phyloP scores from a whole-genome alignment of 2,888 invertebrate species.

The Ferdinandea cuprea region DNA sequence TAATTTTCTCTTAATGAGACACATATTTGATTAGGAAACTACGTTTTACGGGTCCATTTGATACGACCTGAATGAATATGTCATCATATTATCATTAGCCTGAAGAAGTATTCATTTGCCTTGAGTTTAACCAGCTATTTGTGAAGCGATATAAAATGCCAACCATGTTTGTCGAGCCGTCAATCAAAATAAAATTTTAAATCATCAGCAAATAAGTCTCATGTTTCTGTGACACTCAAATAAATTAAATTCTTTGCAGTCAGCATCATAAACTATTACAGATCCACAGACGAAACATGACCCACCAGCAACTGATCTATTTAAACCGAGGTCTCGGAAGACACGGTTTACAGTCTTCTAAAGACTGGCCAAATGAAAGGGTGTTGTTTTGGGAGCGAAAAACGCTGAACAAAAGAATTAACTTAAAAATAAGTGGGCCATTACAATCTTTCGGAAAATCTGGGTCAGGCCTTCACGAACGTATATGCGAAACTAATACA shows the following conservation, averaged over 20 bases:
- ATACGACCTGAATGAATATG: conserved; percentile 9
- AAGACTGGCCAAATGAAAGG: background rate
- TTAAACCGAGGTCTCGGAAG: background rate
- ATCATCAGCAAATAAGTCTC: background rate
- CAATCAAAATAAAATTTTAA: conserved; percentile 4
- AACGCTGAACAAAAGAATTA: too few relatives aligned
- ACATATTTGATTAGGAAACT: conserved; percentile 18
- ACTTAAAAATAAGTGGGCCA: too few relatives aligned
- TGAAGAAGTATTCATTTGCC: background rate
- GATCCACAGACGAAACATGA: background rate
- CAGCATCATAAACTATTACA: conserved; percentile 8
- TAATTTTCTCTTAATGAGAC: conserved; percentile 20
- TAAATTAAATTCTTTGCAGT: conserved; percentile 8
- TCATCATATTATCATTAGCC: background rate
- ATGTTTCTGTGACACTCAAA: conserved; percentile 2
- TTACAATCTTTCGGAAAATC: too few relatives aligned
- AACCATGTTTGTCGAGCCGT: conserved; percentile 18
- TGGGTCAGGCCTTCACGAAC: too few relatives aligned
- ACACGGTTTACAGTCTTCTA: background rate
- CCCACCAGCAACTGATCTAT: background rate
- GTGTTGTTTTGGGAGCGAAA: too few relatives aligned
- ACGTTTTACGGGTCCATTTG: background rate
- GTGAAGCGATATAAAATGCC: conserved; percentile 14
- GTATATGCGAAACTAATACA: too few relatives aligned
- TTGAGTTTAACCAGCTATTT: conserved; percentile 19